These are phyloP conservation scores for Chiridota heheva DNA, from an alignment of 35 echinoderm and acorn worm species.

Conservation along the genomic window DNA sequence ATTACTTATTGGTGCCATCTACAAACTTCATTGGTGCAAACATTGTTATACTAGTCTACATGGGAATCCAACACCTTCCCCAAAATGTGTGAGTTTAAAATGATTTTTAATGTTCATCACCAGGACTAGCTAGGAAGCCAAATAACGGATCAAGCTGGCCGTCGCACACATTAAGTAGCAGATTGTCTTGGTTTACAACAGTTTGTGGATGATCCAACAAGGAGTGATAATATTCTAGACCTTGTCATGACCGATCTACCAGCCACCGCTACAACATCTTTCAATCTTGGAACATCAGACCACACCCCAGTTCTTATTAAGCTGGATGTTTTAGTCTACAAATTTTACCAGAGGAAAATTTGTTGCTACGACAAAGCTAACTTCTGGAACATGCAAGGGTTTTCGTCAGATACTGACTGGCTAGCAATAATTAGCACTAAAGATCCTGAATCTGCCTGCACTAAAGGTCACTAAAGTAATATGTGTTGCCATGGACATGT, in stretches of 20 bases:
- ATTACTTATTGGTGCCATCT: slow-evolving; percentile 44
- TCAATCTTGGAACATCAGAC: slow-evolving; percentile 53
- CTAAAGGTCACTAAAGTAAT: slow-evolving; percentile 15
- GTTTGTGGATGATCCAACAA: slow-evolving; percentile 59
- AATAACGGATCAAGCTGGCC: slow-evolving; percentile 53
- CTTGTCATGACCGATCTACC: slow-evolving; percentile 59
- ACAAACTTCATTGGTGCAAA: slow-evolving; percentile 62
- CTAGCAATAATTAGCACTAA: not conserved
- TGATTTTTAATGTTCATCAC: slow-evolving; percentile 78
- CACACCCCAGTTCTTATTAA: slow-evolving; percentile 45
- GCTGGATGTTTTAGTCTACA: slow-evolving; percentile 19
- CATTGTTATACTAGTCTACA: slow-evolving; percentile 54
- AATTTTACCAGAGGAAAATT: slow-evolving; percentile 34
- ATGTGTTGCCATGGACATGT: slow-evolving; percentile 46
- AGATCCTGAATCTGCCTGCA: not conserved
- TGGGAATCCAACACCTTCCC: slow-evolving; percentile 45
- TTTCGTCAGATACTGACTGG: not conserved
- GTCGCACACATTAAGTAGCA: slow-evolving; percentile 38
- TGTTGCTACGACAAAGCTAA: slow-evolving; percentile 37
- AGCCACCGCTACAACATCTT: slow-evolving; percentile 5
- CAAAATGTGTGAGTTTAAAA: slow-evolving; percentile 26
- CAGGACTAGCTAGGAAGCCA: slow-evolving; percentile 61
- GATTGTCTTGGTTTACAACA: slow-evolving; percentile 40
- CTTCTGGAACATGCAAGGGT: not conserved
- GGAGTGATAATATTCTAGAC: slow-evolving; percentile 63